These are phyloP conservation scores for Neodiprion fabricii DNA, from an alignment of 1,140 invertebrate genomes.

Conservation along the genomic window DNA sequence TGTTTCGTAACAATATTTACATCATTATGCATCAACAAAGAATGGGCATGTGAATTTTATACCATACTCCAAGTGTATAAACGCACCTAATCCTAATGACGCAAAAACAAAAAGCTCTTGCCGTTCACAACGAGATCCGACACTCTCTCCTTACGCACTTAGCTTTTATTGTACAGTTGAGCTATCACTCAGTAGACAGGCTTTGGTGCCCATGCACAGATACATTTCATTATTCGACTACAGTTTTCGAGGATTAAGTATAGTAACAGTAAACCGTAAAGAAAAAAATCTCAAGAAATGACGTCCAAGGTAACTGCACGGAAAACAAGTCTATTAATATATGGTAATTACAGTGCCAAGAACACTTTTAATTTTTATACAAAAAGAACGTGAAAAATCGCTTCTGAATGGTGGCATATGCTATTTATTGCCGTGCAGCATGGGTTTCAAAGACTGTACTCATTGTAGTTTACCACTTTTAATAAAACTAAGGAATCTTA, in stretches of 20 bases:
- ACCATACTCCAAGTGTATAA: no score
- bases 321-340: not conserved
- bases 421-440: conserved; percentile 11
- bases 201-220: not conserved
- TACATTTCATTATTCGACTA: not conserved
- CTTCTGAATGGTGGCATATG: not conserved
- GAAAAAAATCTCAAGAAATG: not conserved
- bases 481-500: conserved; percentile 16
- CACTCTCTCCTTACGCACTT: not conserved
- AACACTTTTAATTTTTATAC: not conserved
- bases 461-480: not conserved
- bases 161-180: conserved; percentile 3
- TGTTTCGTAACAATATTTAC: not conserved
- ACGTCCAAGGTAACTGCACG: not conserved
- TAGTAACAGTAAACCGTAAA: not conserved
- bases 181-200: not conserved
- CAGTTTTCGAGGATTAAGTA: not conserved
- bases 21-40: not conserved
- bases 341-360: not conserved
- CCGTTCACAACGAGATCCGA: not conserved
- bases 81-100: no score
- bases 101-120: not conserved
- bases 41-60: not conserved
- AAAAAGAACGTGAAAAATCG: not conserved
- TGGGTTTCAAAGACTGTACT: conserved; percentile 15